Conservation (phyloP, 2,888 invertebrate genomes). For the Conus canariensis region DNA sequence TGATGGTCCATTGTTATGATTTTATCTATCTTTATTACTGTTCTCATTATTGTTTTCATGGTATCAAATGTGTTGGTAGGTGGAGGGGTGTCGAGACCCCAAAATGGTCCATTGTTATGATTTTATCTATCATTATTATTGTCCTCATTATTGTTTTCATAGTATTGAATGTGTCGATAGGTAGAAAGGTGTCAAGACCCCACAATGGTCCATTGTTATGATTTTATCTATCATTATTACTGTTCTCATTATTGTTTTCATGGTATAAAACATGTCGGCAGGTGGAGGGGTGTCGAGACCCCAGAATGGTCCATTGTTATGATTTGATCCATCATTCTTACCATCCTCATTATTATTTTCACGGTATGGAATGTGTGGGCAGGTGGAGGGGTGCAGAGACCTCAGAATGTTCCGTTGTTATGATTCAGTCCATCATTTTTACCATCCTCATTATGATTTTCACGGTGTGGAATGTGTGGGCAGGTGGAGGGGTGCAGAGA, state of each 20-base stretch:
- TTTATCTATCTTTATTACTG: too few relatives aligned
- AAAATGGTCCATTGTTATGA: too few relatives aligned
- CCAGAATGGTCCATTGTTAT: not conserved
- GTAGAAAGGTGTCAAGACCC: too few relatives aligned
- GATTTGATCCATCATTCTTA: not conserved
- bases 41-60: too few relatives aligned
- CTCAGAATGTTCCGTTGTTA: not conserved
- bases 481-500: conserved; percentile 29
- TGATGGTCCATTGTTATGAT: too few relatives aligned
- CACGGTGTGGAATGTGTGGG: not conserved
- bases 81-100: too few relatives aligned
- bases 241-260: too few relatives aligned
- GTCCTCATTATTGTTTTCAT: too few relatives aligned
- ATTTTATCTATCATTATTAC: not conserved
- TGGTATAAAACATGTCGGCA: not conserved
- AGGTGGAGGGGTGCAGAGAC: conserved; percentile 20
- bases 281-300: not conserved
- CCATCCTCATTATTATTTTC: not conserved
- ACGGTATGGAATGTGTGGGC: not conserved
- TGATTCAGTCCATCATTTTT: not conserved
- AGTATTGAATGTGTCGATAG: too few relatives aligned
- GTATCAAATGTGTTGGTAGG: too few relatives aligned
- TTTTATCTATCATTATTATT: too few relatives aligned
- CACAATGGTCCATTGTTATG: not conserved
- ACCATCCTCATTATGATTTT: not conserved